Percentiles rank a stretch among this genome's conserved stretches.
Evolutionary conservation across 2,888 invertebrate genomes (phyloP).

Genomic region (Tenthredo distinguenda): DNA sequence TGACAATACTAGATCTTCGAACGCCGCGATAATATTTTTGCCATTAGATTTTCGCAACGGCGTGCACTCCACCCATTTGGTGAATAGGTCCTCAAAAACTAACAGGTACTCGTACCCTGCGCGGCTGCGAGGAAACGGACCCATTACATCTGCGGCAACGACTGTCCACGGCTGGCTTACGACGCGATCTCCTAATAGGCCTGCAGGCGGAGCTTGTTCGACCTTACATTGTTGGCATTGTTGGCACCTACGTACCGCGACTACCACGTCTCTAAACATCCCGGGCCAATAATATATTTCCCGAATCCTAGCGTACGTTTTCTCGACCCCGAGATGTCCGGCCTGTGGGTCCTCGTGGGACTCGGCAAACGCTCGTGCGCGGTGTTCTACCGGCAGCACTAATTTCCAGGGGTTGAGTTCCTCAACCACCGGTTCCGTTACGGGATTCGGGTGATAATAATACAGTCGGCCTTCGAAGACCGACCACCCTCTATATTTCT

Average conservation of each 20-base stretch:
- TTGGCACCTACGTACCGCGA: too few species aligned
- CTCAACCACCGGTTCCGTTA: neutral
- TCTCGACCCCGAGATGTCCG: neutral
- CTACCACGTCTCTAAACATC: too few species aligned
- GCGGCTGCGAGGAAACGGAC: slow-evolving; percentile 56
- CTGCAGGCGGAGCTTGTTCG: neutral
- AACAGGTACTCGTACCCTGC: slow-evolving; percentile 55
- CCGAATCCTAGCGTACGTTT: too few species aligned
- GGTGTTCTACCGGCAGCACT: neutral
- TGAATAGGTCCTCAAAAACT: slow-evolving; percentile 61
- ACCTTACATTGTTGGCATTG: too few species aligned
- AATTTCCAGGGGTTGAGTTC: neutral
- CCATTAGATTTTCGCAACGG: slow-evolving; percentile 58
- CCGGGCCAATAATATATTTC: too few species aligned
- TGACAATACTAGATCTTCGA: slow-evolving; percentile 58
- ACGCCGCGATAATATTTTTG: slow-evolving; percentile 36
- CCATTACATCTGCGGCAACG: slow-evolving; percentile 58
- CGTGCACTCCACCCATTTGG: slow-evolving; percentile 56
- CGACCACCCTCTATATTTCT: too few species aligned
- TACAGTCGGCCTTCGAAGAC: too few species aligned
- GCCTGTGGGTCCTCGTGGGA: neutral
- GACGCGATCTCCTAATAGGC: neutral
- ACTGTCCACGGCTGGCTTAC: slow-evolving; percentile 56
- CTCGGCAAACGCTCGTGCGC: neutral
- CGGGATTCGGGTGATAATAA: too few species aligned